Conservation (phyloP, 2,888 invertebrate genomes). For the Synergus japonicus region DNA sequence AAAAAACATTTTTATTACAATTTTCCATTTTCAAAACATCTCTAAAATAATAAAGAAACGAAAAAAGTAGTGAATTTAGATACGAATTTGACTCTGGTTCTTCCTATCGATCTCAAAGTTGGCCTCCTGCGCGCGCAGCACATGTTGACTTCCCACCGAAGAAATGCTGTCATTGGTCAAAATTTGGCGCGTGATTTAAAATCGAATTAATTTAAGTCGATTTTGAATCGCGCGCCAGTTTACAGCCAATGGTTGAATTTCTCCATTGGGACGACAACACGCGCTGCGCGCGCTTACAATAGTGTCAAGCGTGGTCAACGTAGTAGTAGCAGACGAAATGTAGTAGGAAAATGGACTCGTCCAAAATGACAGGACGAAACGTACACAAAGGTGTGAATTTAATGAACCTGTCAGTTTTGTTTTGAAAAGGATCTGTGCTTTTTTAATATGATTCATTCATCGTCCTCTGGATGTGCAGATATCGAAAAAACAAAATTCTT, state of each 20-base stretch:
- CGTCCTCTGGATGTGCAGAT: slow-evolving; percentile 38
- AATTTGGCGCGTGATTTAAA: too few species aligned
- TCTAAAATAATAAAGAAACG: neutral
- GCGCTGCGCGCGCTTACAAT: neutral
- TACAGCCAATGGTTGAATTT: too few species aligned
- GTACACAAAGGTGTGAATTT: slow-evolving; percentile 22
- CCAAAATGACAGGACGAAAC: slow-evolving; percentile 40
- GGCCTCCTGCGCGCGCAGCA: too few species aligned
- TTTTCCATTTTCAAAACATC: neutral
- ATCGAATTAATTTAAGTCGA: too few species aligned
- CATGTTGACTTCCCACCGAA: too few species aligned
- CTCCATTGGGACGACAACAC: too few species aligned
- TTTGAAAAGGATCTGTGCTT: neutral
- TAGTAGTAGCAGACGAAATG: slow-evolving; percentile 45
- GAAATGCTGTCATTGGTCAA: too few species aligned
- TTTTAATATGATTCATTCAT: slow-evolving; percentile 44
- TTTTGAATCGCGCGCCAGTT: too few species aligned
- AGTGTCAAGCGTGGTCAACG: neutral
- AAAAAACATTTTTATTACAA: neutral
- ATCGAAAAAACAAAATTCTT: slow-evolving; percentile 9
- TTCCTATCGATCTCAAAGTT: neutral
- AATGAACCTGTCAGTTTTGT: slow-evolving; percentile 9
- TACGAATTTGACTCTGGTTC: neutral
- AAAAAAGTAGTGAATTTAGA: slow-evolving; percentile 6
- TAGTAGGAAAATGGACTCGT: slow-evolving; percentile 50